Evolutionary conservation across 1,140 invertebrate species (phyloP), one percentile per base, ranked within the genome.

Genomic region (Ooceraea biroi): DNA sequence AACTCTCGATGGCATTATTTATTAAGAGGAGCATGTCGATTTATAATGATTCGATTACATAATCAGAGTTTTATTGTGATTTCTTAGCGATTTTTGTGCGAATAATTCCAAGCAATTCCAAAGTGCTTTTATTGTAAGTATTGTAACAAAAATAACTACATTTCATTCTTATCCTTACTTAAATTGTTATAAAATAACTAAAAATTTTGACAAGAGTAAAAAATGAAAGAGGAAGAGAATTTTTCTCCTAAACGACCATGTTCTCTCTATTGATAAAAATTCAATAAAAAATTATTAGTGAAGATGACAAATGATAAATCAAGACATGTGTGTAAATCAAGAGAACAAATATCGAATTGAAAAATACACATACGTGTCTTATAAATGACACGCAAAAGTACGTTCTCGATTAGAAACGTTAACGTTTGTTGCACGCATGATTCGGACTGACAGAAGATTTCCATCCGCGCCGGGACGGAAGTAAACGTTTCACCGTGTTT

Each of bases 401-500:
- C 44, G 44, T 44, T 17, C 17, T 41, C 76, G 50, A 58, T 71
- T 80, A 65, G 52, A 19, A 71, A 55, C 19, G 36, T 52, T 80
- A 80, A 80, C 55, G 76, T 7, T 71, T 80, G 50, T 80, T 80
- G 69, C 50, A 71, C 65, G 66, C 41, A 36, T 22, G 50, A 80
- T 30, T 69, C 50, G 50, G 76, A 25, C 44, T 71, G 65, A 57
- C 76, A 80, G 76, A 77, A 36, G 36, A 80, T 80, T 71, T 80
- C 50, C 65, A 80, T 71, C 50, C 27, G 22, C 36, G 52, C 65
- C 52, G 22, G 69, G 66, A 57, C 60, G 65, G 76, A 80, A 80
- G 76, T 80, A 80, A 80, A 80, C 69, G 65, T 80, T 80, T 80
- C 66, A 80, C 65, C 65, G n/a, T 65, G 73, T 77, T 77, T 77